Percentiles rank a stretch among this genome's conserved stretches.
Evolutionary conservation across 92 coral and sea anemone species (phyloP).

Genomic region (Porites rus): DNA sequence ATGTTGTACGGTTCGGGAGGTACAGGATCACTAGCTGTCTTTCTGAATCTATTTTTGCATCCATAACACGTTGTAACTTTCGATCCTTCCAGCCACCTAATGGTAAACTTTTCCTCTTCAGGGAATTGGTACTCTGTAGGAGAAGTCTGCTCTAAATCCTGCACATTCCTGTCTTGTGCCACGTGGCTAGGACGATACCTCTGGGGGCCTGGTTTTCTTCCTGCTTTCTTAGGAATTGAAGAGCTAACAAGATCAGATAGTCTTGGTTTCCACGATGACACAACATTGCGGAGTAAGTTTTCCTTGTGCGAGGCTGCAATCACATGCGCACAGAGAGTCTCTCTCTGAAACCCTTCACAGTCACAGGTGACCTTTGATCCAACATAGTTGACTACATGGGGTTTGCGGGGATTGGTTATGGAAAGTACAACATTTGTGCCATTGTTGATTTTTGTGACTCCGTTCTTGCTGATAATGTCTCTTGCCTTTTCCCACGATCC

Average conservation of each 20-base stretch:
- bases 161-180: conserved; percentile 36
- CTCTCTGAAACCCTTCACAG: conserved; percentile 45
- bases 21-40: conserved; percentile 3
- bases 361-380: conserved; percentile 15
- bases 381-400: conserved; percentile 45
- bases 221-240: conserved; percentile 35
- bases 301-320: conserved; percentile 24
- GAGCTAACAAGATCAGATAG: conserved; percentile 31
- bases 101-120: not conserved
- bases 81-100: conserved; percentile 37
- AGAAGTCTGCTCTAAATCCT: conserved; percentile 6
- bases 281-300: conserved; percentile 10
- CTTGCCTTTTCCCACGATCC: conserved; percentile 47
- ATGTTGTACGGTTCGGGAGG: conserved; percentile 46
- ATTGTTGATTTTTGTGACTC: conserved; percentile 41
- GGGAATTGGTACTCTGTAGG: conserved; percentile 10
- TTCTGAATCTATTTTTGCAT: conserved; percentile 25
- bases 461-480: conserved; percentile 37
- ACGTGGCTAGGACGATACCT: conserved; percentile 13
- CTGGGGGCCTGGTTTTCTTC: conserved; percentile 50
- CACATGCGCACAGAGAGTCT: conserved; percentile 53
- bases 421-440: conserved; percentile 31
- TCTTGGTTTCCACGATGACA: conserved; percentile 45
- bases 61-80: conserved; percentile 54
- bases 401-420: conserved; percentile 50